A percentile compares a stretch with the other conserved stretches of the same genome.
Evolutionary conservation across 1,140 invertebrate species (phyloP).

Genomic region (Heliconius melpomene): DNA sequence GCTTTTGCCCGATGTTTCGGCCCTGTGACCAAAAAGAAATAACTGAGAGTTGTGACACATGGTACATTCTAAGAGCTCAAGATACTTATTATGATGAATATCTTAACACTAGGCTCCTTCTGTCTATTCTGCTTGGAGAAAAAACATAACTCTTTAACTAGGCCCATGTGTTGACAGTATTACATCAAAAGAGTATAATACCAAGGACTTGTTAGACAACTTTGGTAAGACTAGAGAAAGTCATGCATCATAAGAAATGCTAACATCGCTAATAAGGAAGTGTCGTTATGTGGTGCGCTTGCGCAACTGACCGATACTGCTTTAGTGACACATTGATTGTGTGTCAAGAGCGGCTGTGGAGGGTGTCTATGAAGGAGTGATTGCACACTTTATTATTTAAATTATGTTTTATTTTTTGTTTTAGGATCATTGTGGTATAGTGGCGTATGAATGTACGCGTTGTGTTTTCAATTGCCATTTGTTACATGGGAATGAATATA

Average conservation of each 20-base stretch:
- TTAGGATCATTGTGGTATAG: neutral
- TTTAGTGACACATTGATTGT: conserved; percentile 20
- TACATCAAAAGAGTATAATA: neutral
- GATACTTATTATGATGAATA: too few relatives aligned
- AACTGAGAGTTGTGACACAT: too few relatives aligned
- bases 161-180: neutral
- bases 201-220: neutral
- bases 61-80: too few relatives aligned
- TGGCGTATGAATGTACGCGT: neutral
- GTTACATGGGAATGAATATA: neutral
- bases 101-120: too few relatives aligned
- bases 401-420: neutral
- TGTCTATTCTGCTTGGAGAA: too few relatives aligned
- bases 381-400: too few relatives aligned
- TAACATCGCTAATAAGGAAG: conserved; percentile 38
- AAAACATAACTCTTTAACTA: neutral
- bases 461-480: neutral
- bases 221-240: conserved; percentile 27
- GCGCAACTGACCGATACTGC: conserved; percentile 28
- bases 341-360: conserved; percentile 30
- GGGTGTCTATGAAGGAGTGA: too few relatives aligned
- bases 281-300: conserved; percentile 37
- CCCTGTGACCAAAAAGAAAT: too few relatives aligned
- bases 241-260: conserved; percentile 12
- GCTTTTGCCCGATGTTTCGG: too few relatives aligned